phyloP scores from a whole-genome alignment of 2,888 invertebrate species.

The Calameuta pallipes region DNA sequence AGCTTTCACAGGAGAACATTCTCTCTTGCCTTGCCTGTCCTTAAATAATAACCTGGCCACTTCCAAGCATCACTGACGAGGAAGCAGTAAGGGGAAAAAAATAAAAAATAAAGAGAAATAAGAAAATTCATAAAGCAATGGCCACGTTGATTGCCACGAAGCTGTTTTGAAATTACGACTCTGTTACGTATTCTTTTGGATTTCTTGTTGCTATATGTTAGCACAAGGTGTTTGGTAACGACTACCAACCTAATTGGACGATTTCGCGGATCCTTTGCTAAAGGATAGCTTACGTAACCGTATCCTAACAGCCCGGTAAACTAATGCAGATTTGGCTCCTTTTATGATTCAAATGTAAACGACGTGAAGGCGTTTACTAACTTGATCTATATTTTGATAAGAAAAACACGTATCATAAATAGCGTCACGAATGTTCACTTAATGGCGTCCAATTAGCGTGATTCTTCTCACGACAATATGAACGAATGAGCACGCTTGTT shows the following conservation, averaged over 20 bases:
- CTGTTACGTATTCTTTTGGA: background rate
- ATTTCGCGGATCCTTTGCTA: background rate
- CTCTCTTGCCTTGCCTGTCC: background rate
- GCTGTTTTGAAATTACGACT: background rate
- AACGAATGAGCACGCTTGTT: background rate
- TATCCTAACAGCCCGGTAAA: background rate
- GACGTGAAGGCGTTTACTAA: background rate
- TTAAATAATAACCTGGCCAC: background rate
- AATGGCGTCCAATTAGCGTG: background rate
- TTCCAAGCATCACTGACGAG: background rate
- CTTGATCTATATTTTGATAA: background rate
- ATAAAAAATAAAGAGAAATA: background rate
- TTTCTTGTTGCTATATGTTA: background rate
- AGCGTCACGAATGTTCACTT: background rate
- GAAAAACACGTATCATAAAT: background rate
- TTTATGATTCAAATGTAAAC: background rate
- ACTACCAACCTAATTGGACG: background rate
- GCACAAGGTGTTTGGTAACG: background rate
- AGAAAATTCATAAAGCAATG: background rate
- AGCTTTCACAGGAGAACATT: background rate
- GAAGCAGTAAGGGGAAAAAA: background rate
- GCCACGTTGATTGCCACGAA: background rate
- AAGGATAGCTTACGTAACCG: background rate
- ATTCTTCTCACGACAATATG: background rate
- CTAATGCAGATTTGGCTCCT: background rate